phyloP scores from a whole-genome alignment of 2,113 vertebrate species.

The Butorides virescens region DNA sequence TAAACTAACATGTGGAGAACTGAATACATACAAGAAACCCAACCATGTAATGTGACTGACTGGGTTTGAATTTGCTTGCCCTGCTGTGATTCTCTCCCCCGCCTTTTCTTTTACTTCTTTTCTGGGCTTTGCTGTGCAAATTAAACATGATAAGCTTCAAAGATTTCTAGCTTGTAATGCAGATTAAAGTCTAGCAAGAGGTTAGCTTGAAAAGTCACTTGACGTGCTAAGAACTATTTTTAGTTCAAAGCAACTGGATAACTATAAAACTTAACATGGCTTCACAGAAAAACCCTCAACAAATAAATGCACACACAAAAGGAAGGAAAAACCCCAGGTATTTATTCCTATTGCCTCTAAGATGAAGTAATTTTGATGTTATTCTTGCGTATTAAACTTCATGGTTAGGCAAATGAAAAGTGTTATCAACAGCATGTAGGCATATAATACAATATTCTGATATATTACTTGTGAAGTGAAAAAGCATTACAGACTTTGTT shows the following conservation, averaged over 20 bases:
- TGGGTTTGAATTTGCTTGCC: constrained; percentile 41
- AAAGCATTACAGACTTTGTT: neutral
- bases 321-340: rapidly evolving
- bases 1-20: constrained; percentile 54
- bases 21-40: constrained; percentile 41
- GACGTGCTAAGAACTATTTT: constrained; percentile 34
- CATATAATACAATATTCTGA: neutral
- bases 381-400: neutral
- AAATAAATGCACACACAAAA: neutral
- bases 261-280: neutral
- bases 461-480: neutral
- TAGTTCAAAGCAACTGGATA: neutral
- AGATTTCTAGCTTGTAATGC: constrained; percentile 51
- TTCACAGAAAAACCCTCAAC: neutral
- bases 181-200: constrained; percentile 49
- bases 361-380: neutral
- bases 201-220: constrained; percentile 53
- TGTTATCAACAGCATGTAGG: neutral
- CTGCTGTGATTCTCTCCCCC: neutral
- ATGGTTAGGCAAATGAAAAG: neutral
- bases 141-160: constrained; percentile 56
- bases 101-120: constrained; percentile 27
- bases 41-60: constrained; percentile 29
- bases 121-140: constrained; percentile 53
- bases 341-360: neutral